These are phyloP conservation scores for Pipistrellus nathusii DNA, from an alignment of 2,797 vertebrate genomes.

Conservation along the genomic window DNA sequence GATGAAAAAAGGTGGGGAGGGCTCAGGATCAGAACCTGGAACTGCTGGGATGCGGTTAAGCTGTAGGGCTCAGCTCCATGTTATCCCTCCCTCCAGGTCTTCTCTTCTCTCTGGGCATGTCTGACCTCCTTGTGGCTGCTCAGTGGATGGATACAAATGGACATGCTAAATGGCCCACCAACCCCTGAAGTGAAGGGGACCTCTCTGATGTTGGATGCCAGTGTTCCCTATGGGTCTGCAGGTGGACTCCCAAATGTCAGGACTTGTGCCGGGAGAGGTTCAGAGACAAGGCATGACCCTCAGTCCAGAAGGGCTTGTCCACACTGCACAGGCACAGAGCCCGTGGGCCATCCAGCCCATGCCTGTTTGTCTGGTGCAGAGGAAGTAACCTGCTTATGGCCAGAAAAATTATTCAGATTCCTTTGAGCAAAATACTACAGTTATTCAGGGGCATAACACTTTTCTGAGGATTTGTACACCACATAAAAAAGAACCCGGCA, in stretches of 20 bases:
- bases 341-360: rapidly evolving
- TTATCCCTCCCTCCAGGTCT: no score
- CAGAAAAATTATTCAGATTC: not conserved
- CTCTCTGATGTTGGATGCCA: rapidly evolving
- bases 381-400: not conserved
- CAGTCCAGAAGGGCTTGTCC: not conserved
- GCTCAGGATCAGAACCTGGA: not conserved
- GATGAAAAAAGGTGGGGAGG: not conserved
- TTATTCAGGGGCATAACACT: no score
- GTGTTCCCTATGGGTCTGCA: no score
- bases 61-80: not conserved
- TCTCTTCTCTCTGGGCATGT: not conserved
- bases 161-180: not conserved
- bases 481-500: no score
- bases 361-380: no score
- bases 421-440: no score
- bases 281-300: not conserved
- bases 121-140: not conserved
- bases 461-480: no score
- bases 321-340: not conserved
- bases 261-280: not conserved
- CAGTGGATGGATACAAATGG: not conserved
- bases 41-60: not conserved
- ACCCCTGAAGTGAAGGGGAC: no score
- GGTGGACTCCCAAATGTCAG: no score